phyloP scores from a whole-genome alignment of 2,888 invertebrate genomes.

The Xylota sylvarum region DNA sequence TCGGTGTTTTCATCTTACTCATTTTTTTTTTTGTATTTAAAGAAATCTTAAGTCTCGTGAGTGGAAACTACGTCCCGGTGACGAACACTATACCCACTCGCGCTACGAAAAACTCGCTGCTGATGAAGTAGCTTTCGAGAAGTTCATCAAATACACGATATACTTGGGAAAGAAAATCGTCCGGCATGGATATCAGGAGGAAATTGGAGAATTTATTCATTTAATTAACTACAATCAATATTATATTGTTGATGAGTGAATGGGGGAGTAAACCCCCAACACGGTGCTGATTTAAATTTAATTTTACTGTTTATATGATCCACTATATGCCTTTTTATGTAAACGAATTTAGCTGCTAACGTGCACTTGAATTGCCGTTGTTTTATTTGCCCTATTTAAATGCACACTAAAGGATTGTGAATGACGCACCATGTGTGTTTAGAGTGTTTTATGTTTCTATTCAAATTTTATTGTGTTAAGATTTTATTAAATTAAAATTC shows the following conservation, averaged over 20 bases:
- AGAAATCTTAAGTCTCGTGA: constrained; percentile 82
- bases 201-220: constrained; percentile 84
- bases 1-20: background rate
- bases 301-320: constrained; percentile 25
- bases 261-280: constrained; percentile 88
- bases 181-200: constrained; percentile 83
- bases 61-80: constrained; percentile 79
- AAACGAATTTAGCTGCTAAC: constrained; percentile 41
- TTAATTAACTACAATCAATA: constrained; percentile 84
- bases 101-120: constrained; percentile 82
- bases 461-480: constrained; percentile 31
- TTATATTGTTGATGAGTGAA: constrained; percentile 88
- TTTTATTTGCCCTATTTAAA: constrained; percentile 15
- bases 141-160: constrained; percentile 83
- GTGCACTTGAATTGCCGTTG: constrained; percentile 8
- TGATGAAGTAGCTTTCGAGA: constrained; percentile 84
- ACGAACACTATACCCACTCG: constrained; percentile 82
- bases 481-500: constrained; percentile 43
- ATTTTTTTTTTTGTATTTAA: constrained; percentile 36
- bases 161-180: constrained; percentile 84
- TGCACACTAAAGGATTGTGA: constrained; percentile 10
- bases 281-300: constrained; percentile 2
- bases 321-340: constrained; percentile 57
- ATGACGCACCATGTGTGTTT: constrained; percentile 37
- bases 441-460: constrained; percentile 29